These are phyloP conservation scores for Apodemia zela DNA, from an alignment of 2,888 invertebrate species.

Conservation along the genomic window DNA sequence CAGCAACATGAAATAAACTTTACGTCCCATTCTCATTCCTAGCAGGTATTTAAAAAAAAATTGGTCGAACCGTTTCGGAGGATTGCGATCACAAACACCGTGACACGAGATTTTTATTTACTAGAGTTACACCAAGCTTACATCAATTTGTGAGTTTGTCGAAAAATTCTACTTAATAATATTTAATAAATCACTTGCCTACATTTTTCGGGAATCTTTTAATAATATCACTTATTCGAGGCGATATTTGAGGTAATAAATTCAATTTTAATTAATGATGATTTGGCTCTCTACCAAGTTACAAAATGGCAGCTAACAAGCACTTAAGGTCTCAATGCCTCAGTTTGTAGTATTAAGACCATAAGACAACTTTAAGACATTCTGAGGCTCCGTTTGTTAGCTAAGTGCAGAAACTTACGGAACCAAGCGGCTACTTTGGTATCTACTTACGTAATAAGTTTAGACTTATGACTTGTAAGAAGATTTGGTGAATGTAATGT, in stretches of 20 bases:
- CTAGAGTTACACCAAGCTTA: too few species aligned
- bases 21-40: too few species aligned
- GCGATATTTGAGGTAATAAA: slow-evolving; percentile 14
- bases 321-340: not conserved
- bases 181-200: too few species aligned
- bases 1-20: too few species aligned
- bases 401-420: slow-evolving; percentile 19
- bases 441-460: slow-evolving; percentile 18
- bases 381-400: slow-evolving; percentile 24
- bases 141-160: too few species aligned
- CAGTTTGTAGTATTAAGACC: slow-evolving; percentile 45
- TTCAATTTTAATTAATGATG: slow-evolving; percentile 43
- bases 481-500: slow-evolving; percentile 12
- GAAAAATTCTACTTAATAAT: too few species aligned
- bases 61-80: too few species aligned
- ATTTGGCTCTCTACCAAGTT: slow-evolving; percentile 51
- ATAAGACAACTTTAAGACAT: slow-evolving; percentile 50
- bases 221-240: too few species aligned
- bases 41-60: too few species aligned
- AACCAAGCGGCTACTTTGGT: slow-evolving; percentile 19
- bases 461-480: slow-evolving; percentile 14
- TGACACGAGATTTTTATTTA: too few species aligned
- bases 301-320: not conserved
- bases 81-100: too few species aligned
- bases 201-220: too few species aligned